Evolutionary conservation across 1,140 invertebrate genomes (phyloP), one percentile per base, ranked within the genome.

Genomic region (Aphelenchoides fujianensis): DNA sequence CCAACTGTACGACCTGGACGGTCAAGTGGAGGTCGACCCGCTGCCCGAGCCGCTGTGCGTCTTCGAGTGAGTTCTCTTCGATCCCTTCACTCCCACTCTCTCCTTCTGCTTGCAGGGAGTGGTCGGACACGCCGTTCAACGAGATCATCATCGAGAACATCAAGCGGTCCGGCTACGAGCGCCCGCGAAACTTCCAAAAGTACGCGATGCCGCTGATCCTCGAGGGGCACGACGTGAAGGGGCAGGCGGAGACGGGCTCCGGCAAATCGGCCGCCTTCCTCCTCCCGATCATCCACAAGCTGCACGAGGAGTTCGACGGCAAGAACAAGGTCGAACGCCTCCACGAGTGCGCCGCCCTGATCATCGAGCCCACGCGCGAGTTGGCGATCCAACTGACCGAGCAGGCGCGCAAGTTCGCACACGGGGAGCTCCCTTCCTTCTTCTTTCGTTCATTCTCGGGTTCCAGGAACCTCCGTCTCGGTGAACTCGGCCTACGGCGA

Each of bases 191-290:
- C 28, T 70, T 79, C 30, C 78, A 79, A 53, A 37, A 57, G 27
- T 68, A 64, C n/a, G 67, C 78, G 19, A 69, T 76, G 0, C 78
- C 78, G 3, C 48, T 79, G 3, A 41, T 77, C 30, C 27, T 35
- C 19, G 31, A 74, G 19, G 77, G 73, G n/a, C 55, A 72, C 57
- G 82, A 83, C 62, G 53, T 83, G 2, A 80, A 84, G 52, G 79
- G 73, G 27, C 80, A 82, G 55, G 77, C 83, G 19, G 79, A 83
- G 61, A 84, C 82, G 12, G 83, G 83, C 32, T 72, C 91, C 80
- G 94, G 94, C 72, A 98, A 97, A 88, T 97, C 94, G 64, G 95
- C 95, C 77, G 95, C 94, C 70, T 98, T 97, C 85, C 86, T 97
- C 79, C 89, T 97, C 83, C 95, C 95, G 71, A 95, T 97, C 81